Evolutionary conservation across 2,797 vertebrate species (phyloP).

Genomic region (Muscicapa striata): DNA sequence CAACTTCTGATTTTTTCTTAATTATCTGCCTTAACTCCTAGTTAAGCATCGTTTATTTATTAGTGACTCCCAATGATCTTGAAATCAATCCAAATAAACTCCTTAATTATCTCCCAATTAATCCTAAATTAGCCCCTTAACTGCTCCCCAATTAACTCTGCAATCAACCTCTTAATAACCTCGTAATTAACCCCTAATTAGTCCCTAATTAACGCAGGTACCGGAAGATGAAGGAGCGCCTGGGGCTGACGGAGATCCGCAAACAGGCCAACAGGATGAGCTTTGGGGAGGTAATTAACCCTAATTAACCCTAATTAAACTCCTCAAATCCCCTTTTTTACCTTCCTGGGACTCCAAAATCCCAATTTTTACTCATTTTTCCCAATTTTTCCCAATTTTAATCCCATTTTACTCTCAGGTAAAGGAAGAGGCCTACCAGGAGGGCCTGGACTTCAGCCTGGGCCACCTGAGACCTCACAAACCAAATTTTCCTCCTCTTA

Average conservation of each 20-base stretch:
- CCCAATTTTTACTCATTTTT: not conserved
- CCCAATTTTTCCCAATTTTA: too few relatives aligned
- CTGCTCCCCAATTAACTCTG: not conserved
- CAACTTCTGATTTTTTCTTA: not conserved
- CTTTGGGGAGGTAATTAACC: not conserved
- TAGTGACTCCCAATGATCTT: fast-evolving
- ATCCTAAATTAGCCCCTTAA: not conserved
- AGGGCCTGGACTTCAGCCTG: too few relatives aligned
- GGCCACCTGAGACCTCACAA: too few relatives aligned
- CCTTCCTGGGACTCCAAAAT: too few relatives aligned
- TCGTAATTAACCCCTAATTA: not conserved
- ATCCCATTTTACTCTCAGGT: too few relatives aligned
- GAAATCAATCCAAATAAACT: fast-evolving
- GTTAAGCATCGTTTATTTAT: not conserved
- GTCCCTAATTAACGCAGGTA: not conserved
- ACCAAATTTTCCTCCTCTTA: too few relatives aligned
- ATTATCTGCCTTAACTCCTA: not conserved
- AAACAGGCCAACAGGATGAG: not conserved
- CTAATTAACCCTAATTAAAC: not conserved
- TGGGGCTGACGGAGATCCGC: not conserved
- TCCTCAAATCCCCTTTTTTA: fast-evolving
- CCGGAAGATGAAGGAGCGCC: constrained; percentile 2
- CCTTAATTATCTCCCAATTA: too few relatives aligned
- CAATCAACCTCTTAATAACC: too few relatives aligned
- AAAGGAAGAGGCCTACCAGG: too few relatives aligned